These are phyloP conservation scores for Linnaemya tessellans DNA, from an alignment of 2,888 invertebrate species.

Conservation along the genomic window DNA sequence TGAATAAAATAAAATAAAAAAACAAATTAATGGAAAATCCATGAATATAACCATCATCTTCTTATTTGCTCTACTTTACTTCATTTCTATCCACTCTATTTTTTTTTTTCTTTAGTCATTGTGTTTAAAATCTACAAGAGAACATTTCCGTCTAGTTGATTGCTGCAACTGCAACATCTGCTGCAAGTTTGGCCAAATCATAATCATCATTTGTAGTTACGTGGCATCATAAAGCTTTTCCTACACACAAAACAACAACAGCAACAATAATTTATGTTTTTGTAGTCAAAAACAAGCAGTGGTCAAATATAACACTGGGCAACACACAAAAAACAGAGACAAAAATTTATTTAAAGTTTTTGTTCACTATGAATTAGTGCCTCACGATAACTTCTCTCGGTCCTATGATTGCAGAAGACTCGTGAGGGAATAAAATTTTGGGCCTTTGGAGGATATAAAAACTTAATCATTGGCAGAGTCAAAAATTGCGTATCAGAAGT, in stretches of 20 bases:
- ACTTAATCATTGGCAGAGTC: too few relatives aligned
- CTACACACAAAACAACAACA: background rate
- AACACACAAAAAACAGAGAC: too few relatives aligned
- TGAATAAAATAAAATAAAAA: background rate
- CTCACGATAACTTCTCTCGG: too few relatives aligned
- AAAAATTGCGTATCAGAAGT: too few relatives aligned
- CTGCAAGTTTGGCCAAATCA: constrained; percentile 15
- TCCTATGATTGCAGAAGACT: too few relatives aligned
- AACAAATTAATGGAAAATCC: background rate
- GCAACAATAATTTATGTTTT: background rate
- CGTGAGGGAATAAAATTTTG: too few relatives aligned
- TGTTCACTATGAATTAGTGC: too few relatives aligned
- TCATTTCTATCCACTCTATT: background rate
- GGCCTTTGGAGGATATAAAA: too few relatives aligned
- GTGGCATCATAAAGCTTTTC: background rate
- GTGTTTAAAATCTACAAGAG: background rate
- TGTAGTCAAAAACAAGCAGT: background rate
- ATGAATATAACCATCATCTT: background rate
- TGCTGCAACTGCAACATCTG: constrained; percentile 18
- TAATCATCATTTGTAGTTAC: constrained; percentile 11
- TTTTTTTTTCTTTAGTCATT: background rate
- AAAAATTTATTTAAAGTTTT: too few relatives aligned
- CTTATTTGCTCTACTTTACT: background rate
- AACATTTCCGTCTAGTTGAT: constrained; percentile 22
- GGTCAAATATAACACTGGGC: background rate